Evolutionary conservation across 1,140 invertebrate genomes (phyloP).

Genomic region (Drosophila rufa): DNA sequence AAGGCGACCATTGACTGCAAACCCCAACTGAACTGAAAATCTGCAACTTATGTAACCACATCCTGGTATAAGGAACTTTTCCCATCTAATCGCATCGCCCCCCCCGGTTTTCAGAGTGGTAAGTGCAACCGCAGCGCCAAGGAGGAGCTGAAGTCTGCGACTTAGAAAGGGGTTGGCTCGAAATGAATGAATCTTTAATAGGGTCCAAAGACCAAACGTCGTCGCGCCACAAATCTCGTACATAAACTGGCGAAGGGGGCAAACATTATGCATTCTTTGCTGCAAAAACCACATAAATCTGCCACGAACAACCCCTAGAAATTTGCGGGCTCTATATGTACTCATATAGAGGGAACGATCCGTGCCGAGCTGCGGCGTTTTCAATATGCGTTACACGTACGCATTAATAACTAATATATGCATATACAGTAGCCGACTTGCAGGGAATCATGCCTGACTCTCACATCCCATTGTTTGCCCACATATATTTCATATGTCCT

Average conservation of each 20-base stretch:
- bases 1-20: slow-evolving; percentile 25
- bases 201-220: slow-evolving; percentile 58
- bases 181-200: slow-evolving; percentile 81
- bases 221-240: slow-evolving; percentile 72
- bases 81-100: slow-evolving; percentile 34
- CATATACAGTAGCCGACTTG: slow-evolving; percentile 73
- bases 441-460: slow-evolving; percentile 13
- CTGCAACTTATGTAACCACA: slow-evolving; percentile 42
- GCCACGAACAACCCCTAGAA: slow-evolving; percentile 55
- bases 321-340: slow-evolving; percentile 24
- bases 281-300: slow-evolving; percentile 83
- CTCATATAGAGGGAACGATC: slow-evolving; percentile 20
- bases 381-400: slow-evolving; percentile 81
- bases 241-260: slow-evolving; percentile 61
- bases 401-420: slow-evolving; percentile 84
- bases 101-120: slow-evolving; percentile 12
- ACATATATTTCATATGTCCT: slow-evolving; percentile 21
- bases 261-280: slow-evolving; percentile 80
- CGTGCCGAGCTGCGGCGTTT: slow-evolving; percentile 70
- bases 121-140: slow-evolving; percentile 59
- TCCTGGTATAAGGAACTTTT: slow-evolving; percentile 55
- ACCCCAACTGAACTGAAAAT: slow-evolving; percentile 9
- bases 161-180: slow-evolving; percentile 47
- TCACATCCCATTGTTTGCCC: slow-evolving; percentile 74
- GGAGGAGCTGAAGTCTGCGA: slow-evolving; percentile 27